Percentiles rank a stretch among this genome's conserved stretches.
These are phyloP conservation scores for Aproaerema taeniolella DNA, from an alignment of 2,888 invertebrate genomes.

Conservation along the genomic window DNA sequence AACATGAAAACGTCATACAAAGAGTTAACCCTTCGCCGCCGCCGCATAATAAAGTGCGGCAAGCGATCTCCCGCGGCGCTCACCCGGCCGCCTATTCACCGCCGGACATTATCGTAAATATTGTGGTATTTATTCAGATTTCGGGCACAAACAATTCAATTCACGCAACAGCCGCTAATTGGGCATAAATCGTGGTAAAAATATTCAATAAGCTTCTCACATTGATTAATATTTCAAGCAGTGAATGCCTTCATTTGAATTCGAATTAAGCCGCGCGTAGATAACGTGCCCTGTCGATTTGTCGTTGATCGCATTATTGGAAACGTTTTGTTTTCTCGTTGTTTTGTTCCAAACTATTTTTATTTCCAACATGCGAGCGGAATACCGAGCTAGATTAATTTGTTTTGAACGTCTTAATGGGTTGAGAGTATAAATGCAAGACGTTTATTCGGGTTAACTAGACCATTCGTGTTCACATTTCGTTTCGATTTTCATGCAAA, in stretches of 20 bases:
- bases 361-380: constrained; percentile 7
- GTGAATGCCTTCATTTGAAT: constrained; percentile 69
- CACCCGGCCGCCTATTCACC: constrained; percentile 56
- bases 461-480: constrained; percentile 32
- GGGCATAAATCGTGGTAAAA: constrained; percentile 71
- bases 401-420: constrained; percentile 37
- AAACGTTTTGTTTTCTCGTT: constrained; percentile 38
- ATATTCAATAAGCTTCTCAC: constrained; percentile 70
- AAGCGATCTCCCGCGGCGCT: constrained; percentile 49
- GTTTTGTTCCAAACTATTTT: constrained; percentile 29
- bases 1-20: constrained; percentile 68
- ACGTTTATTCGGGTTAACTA: constrained; percentile 40
- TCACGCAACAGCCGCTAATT: constrained; percentile 72
- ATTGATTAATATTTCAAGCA: constrained; percentile 66
- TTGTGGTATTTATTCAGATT: constrained; percentile 74
- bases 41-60: constrained; percentile 46
- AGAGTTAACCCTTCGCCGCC: constrained; percentile 67
- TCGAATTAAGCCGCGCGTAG: constrained; percentile 55
- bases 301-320: constrained; percentile 41
- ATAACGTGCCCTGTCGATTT: constrained; percentile 53
- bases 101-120: constrained; percentile 73
- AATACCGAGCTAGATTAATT: constrained; percentile 32
- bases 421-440: constrained; percentile 32
- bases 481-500: constrained; percentile 41
- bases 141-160: constrained; percentile 74